phyloP scores from a whole-genome alignment of 2,888 invertebrate genomes.

The Anagyrus pseudococci region DNA sequence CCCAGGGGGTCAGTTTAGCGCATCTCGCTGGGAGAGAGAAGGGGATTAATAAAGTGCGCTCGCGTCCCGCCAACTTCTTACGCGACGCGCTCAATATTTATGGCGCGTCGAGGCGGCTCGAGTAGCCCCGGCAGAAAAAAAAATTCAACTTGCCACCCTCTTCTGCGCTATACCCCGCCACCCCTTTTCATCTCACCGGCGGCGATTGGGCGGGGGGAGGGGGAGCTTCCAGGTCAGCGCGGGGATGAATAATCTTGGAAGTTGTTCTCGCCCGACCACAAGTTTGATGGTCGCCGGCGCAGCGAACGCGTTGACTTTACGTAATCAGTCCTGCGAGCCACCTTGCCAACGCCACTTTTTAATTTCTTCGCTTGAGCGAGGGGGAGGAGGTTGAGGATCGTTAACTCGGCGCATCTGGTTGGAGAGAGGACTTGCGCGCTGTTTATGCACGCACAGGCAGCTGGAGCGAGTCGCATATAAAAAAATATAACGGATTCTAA shows the following conservation, averaged over 20 bases:
- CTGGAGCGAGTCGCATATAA: too few relatives aligned
- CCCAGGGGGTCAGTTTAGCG: too few relatives aligned
- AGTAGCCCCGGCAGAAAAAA: conserved; percentile 17
- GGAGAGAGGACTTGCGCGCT: too few relatives aligned
- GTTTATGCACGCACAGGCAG: too few relatives aligned
- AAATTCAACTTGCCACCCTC: conserved; percentile 15
- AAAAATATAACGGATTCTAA: too few relatives aligned
- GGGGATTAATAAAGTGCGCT: neutral
- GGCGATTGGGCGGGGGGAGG: too few relatives aligned
- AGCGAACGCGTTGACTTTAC: neutral
- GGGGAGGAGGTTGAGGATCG: neutral
- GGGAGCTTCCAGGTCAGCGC: too few relatives aligned
- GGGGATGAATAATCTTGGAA: conserved; percentile 27
- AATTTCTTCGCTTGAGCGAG: neutral
- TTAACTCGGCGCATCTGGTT: too few relatives aligned
- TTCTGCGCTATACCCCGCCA: neutral
- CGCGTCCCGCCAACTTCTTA: neutral
- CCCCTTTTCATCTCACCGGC: too few relatives aligned
- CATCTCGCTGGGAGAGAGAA: too few relatives aligned
- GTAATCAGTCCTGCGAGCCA: neutral
- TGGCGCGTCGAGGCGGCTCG: conserved; percentile 7
- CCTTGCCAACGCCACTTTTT: conserved; percentile 1
- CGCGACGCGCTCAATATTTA: conserved; percentile 18
- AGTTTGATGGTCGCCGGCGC: conserved; percentile 23
- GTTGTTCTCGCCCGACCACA: conserved; percentile 6